phyloP scores from a whole-genome alignment of 2,113 vertebrate genomes.

The Microcebus ravelobensis region DNA sequence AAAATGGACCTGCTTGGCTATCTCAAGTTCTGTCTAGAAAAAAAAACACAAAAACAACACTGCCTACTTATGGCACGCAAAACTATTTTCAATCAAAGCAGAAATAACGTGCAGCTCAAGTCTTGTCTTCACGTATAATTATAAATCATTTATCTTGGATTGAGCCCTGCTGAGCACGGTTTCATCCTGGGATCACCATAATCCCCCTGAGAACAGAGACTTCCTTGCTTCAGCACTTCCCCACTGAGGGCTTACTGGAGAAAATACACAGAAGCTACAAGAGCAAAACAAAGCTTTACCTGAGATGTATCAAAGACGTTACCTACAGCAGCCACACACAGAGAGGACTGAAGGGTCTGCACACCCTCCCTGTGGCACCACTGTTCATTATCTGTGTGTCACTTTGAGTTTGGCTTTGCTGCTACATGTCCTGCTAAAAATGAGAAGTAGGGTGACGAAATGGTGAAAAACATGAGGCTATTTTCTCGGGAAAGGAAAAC shows the following conservation, averaged over 20 bases:
- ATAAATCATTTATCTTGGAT: conserved; percentile 64
- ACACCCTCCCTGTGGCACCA: accelerated
- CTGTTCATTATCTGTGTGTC: neutral
- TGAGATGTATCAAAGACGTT: neutral
- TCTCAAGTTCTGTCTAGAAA: neutral
- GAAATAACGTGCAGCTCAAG: conserved; percentile 33
- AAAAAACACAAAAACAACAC: neutral
- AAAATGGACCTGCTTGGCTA: neutral
- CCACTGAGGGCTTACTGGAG: conserved; percentile 26
- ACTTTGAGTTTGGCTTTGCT: neutral
- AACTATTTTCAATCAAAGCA: conserved; percentile 44
- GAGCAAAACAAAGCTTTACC: conserved; percentile 18
- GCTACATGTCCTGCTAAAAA: neutral
- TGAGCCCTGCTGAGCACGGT: conserved; percentile 35
- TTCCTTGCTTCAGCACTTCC: conserved; percentile 19
- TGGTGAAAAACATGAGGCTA: neutral
- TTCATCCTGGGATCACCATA: conserved; percentile 31
- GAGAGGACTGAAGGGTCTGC: neutral
- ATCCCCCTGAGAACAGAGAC: conserved; percentile 47
- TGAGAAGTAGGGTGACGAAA: neutral
- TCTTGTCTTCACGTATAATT: conserved; percentile 25
- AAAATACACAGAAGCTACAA: conserved; percentile 51
- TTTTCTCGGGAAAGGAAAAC: neutral
- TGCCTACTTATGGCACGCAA: neutral
- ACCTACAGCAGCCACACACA: neutral